These are phyloP conservation scores for Trissolcus japonicus DNA, from an alignment of 2,888 invertebrate species.

Conservation along the genomic window DNA sequence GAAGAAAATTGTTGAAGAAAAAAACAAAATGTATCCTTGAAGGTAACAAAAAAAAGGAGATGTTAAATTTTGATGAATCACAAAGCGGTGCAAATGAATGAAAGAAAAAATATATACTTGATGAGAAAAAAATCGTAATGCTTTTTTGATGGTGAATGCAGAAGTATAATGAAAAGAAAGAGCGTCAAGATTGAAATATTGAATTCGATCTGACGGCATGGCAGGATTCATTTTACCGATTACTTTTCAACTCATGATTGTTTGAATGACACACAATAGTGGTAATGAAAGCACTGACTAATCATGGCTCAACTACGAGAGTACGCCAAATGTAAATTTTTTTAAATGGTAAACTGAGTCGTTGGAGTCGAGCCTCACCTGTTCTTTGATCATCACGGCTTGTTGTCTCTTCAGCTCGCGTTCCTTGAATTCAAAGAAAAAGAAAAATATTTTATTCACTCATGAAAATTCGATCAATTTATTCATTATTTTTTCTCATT, in stretches of 20 bases:
- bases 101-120: constrained; percentile 3
- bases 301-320: constrained; percentile 61
- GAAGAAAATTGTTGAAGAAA: constrained; percentile 10
- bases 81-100: constrained; percentile 31
- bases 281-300: constrained; percentile 61
- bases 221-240: too few species aligned
- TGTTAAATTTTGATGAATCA: constrained; percentile 20
- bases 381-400: constrained; percentile 91
- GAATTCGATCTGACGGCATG: too few species aligned
- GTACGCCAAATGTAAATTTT: constrained; percentile 63
- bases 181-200: background rate
- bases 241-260: background rate
- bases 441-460: background rate
- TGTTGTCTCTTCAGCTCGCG: constrained; percentile 93
- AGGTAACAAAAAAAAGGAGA: background rate
- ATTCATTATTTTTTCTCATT: background rate
- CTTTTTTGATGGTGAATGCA: background rate
- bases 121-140: background rate
- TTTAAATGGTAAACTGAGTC: background rate
- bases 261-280: constrained; percentile 20
- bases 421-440: constrained; percentile 79
- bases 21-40: constrained; percentile 9
- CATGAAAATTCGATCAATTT: background rate
- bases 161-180: background rate
- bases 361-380: constrained; percentile 80